These are phyloP conservation scores for Stichopus chloronotus DNA, from an alignment of 35 echinoderm and acorn worm species.

Conservation along the genomic window DNA sequence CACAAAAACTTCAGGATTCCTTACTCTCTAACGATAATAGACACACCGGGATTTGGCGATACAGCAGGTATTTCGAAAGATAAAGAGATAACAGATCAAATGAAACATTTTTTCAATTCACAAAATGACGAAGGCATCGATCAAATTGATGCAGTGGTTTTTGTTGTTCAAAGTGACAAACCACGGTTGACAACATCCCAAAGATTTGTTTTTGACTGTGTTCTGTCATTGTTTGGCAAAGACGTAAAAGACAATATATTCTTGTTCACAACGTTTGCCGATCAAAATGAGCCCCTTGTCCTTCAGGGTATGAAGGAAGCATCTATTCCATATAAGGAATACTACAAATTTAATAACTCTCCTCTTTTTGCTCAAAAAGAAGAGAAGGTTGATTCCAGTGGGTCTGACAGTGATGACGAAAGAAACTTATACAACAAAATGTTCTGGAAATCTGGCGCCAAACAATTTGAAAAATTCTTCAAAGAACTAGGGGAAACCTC, in stretches of 20 bases:
- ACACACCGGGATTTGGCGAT: neutral
- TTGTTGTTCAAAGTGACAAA: conserved; percentile 60
- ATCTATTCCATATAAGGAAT: too few species aligned
- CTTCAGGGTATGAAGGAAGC: too few species aligned
- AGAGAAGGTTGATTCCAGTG: too few species aligned
- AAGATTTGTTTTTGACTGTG: conserved; percentile 68
- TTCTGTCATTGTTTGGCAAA: conserved; percentile 73
- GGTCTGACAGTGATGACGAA: neutral
- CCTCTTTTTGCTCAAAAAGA: too few species aligned
- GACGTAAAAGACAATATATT: conserved; percentile 74
- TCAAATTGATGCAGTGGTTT: conserved; percentile 73
- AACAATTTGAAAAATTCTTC: neutral
- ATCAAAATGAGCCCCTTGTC: neutral
- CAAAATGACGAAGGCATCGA: conserved; percentile 41
- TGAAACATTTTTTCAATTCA: conserved; percentile 49
- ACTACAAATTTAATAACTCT: too few species aligned
- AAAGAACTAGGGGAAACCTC: neutral
- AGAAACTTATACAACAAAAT: neutral
- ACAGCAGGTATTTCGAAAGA: neutral
- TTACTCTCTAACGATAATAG: neutral
- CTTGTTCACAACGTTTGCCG: conserved; percentile 63
- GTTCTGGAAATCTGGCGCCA: neutral
- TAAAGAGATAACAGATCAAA: neutral
- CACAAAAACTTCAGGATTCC: neutral
- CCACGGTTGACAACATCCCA: conserved; percentile 70